These are phyloP conservation scores for Parapristionchus giblindavisi DNA, from an alignment of 2,888 invertebrate species.

Conservation along the genomic window DNA sequence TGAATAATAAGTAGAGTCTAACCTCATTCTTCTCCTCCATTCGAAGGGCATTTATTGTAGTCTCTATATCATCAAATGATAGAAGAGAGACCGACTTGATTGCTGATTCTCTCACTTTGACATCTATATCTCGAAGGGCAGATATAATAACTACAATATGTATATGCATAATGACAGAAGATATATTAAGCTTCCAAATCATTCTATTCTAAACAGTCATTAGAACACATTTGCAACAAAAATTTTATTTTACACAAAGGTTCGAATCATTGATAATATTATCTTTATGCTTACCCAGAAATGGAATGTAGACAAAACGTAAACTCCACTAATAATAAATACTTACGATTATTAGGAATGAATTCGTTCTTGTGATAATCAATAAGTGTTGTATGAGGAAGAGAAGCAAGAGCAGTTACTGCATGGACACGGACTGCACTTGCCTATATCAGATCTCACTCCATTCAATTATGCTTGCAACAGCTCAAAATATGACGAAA, in stretches of 20 bases:
- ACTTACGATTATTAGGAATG: constrained; percentile 21
- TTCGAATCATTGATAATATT: too few species aligned
- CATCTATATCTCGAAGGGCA: constrained; percentile 23
- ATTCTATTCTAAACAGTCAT: too few species aligned
- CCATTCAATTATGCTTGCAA: too few species aligned
- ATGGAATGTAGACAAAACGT: too few species aligned
- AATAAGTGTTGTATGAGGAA: constrained; percentile 5
- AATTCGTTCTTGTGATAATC: background rate
- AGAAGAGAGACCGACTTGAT: constrained; percentile 22
- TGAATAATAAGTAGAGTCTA: too few species aligned
- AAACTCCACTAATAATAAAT: too few species aligned
- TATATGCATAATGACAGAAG: background rate
- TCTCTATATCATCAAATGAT: background rate
- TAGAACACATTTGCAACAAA: too few species aligned
- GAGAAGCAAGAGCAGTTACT: constrained; percentile 7
- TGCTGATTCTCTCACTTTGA: constrained; percentile 25
- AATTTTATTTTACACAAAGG: too few species aligned
- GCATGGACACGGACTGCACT: constrained; percentile 1
- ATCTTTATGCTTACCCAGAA: too few species aligned
- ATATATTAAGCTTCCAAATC: background rate
- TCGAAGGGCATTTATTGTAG: background rate
- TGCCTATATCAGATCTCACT: too few species aligned
- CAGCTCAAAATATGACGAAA: too few species aligned
- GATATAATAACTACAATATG: background rate
- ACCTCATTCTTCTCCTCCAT: constrained; percentile 13